A percentile compares a stretch with the other conserved stretches of the same genome.
Conservation (phyloP, 2,113 vertebrate genomes). For the Ondatra zibethicus region DNA sequence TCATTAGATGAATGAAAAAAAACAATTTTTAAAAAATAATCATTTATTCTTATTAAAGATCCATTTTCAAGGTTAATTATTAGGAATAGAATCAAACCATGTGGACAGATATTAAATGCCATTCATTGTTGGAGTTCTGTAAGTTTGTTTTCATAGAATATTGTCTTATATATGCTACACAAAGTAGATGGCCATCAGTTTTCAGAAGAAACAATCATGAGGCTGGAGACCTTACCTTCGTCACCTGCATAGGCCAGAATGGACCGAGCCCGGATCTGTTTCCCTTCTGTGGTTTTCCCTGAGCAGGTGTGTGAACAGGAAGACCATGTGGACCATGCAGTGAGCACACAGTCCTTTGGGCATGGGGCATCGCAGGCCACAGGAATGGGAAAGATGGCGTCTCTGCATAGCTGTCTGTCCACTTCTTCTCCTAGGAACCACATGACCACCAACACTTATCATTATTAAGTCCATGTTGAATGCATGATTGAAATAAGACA, state of each 20-base stretch:
- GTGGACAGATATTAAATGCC: background rate
- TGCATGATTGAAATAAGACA: slow-evolving; percentile 79
- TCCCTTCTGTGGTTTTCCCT: slow-evolving; percentile 96
- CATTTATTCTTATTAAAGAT: background rate
- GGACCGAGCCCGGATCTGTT: slow-evolving; percentile 94
- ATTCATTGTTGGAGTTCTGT: background rate
- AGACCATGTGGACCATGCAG: slow-evolving; percentile 95
- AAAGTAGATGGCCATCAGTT: background rate
- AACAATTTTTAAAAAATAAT: background rate
- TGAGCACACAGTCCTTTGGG: slow-evolving; percentile 96
- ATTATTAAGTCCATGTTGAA: slow-evolving; percentile 82
- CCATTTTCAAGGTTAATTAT: background rate
- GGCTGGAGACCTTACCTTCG: slow-evolving; percentile 91
- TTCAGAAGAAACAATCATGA: background rate
- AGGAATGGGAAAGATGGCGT: slow-evolving; percentile 89
- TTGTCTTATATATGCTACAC: background rate
- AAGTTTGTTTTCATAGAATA: background rate
- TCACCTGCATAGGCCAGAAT: slow-evolving; percentile 96
- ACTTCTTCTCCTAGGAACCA: slow-evolving; percentile 91
- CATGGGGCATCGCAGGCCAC: slow-evolving; percentile 93
- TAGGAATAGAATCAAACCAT: background rate
- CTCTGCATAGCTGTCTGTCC: slow-evolving; percentile 91
- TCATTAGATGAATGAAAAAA: background rate
- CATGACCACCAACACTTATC: slow-evolving; percentile 79
- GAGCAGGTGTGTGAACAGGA: slow-evolving; percentile 99